Evolutionary conservation across 1,140 invertebrate genomes (phyloP).

Genomic region (Cherax destructor): DNA sequence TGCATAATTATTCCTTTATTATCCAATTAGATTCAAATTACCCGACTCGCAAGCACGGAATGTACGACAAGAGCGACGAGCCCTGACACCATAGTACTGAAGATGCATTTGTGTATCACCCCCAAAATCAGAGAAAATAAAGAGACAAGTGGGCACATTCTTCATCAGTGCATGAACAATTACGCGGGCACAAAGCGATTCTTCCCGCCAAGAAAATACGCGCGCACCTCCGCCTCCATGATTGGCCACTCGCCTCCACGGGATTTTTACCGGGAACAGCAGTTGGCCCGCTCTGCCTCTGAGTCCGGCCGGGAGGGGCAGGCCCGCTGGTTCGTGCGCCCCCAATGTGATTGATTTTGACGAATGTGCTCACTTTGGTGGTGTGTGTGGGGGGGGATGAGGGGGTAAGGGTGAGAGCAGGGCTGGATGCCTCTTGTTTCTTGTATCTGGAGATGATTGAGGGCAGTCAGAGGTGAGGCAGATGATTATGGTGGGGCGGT

Average conservation of each 20-base stretch:
- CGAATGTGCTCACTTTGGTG: conserved; percentile 64
- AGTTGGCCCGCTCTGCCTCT: conserved; percentile 65
- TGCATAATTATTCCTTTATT: not conserved
- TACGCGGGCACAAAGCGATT: conserved; percentile 30
- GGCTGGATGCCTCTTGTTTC: conserved; percentile 48
- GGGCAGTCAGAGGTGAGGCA: conserved; percentile 10
- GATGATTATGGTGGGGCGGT: conserved; percentile 14
- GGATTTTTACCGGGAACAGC: conserved; percentile 53
- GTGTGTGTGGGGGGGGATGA: conserved; percentile 57
- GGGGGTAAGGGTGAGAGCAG: conserved; percentile 38
- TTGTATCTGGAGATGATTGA: conserved; percentile 41
- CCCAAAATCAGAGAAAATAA: not conserved
- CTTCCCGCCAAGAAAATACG: conserved; percentile 48
- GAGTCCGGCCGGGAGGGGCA: conserved; percentile 32
- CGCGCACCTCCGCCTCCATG: conserved; percentile 43
- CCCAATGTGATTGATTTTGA: conserved; percentile 68
- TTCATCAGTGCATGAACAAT: not conserved
- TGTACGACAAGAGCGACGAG: not conserved
- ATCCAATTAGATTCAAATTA: not conserved
- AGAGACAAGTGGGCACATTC: conserved; percentile 38
- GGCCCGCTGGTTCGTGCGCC: conserved; percentile 48
- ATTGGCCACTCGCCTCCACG: conserved; percentile 43
- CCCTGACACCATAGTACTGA: not conserved
- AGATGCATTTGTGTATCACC: not conserved
- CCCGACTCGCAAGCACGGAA: not conserved